A percentile compares a stretch with the other conserved stretches of the same genome.
phyloP scores from a whole-genome alignment of 2,113 vertebrate species.

The Acanthisitta chloris region DNA sequence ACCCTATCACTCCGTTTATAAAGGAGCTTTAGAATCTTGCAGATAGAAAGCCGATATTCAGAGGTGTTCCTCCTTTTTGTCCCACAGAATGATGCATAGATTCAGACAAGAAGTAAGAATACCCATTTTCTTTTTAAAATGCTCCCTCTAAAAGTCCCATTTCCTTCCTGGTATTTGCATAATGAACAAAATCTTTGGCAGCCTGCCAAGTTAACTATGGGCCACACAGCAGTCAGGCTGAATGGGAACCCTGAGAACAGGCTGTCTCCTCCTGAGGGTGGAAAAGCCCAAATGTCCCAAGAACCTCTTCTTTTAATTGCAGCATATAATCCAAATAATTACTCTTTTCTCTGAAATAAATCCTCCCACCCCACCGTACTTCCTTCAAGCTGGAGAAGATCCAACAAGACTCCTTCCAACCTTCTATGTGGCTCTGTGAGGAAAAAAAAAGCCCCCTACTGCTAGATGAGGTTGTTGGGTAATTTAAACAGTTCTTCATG shows the following conservation, averaged over 20 bases:
- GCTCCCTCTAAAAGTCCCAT: background rate
- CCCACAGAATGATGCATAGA: background rate
- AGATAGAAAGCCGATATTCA: background rate
- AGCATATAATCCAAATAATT: constrained; percentile 28
- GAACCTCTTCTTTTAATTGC: background rate
- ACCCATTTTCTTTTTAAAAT: background rate
- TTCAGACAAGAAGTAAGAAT: background rate
- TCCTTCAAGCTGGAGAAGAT: constrained; percentile 15
- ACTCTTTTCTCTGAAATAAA: constrained; percentile 27
- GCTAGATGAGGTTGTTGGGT: background rate
- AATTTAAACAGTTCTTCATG: background rate
- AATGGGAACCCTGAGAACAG: background rate
- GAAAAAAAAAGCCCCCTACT: background rate
- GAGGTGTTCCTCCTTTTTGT: background rate
- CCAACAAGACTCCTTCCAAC: background rate
- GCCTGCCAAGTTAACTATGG: background rate
- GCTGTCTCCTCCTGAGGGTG: background rate
- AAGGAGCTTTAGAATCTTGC: background rate
- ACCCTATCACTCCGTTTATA: background rate
- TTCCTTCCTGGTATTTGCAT: constrained; percentile 38
- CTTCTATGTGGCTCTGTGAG: background rate
- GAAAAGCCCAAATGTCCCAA: background rate
- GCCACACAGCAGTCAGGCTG: background rate
- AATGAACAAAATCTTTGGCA: background rate
- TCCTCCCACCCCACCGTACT: background rate